A percentile compares a stretch with the other conserved stretches of the same genome.
Evolutionary conservation across 2,113 vertebrate species (phyloP).

Genomic region (Cisticola juncidis): DNA sequence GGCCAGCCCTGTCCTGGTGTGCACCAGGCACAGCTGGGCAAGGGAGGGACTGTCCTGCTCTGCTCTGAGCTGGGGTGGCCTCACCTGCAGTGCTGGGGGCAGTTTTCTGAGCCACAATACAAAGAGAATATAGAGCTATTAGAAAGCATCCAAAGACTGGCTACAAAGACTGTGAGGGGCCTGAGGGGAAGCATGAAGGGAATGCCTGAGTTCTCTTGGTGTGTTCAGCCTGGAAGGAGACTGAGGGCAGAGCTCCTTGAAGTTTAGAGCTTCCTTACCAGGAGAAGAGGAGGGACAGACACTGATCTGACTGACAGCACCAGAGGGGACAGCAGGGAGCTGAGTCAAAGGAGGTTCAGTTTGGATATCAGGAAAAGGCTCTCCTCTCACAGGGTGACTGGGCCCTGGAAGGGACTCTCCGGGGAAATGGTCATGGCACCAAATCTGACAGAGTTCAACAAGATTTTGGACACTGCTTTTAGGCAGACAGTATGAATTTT

Average conservation of each 20-base stretch:
- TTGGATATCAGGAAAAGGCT: not conserved
- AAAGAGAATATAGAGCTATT: not conserved
- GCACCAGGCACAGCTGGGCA: fast-evolving
- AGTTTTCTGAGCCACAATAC: not conserved
- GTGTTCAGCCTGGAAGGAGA: not conserved
- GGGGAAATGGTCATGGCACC: too few species aligned
- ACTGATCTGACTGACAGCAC: not conserved
- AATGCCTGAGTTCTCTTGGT: not conserved
- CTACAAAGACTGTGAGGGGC: not conserved
- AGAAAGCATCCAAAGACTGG: not conserved
- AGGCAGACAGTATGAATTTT: not conserved
- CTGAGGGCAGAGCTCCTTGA: too few species aligned
- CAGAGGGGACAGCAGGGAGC: fast-evolving
- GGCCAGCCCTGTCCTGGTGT: fast-evolving
- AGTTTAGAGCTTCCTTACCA: not conserved
- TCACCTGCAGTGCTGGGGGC: fast-evolving
- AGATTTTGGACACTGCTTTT: not conserved
- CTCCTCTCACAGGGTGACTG: not conserved
- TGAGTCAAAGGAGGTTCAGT: not conserved
- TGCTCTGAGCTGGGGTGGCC: fast-evolving
- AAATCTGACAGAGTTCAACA: not conserved
- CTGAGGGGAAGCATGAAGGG: not conserved
- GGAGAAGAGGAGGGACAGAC: not conserved
- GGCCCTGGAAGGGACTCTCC: not conserved
- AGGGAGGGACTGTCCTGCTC: not conserved